These are phyloP conservation scores for Hoplias malabaricus DNA, from an alignment of 2,113 vertebrate genomes.

Conservation along the genomic window DNA sequence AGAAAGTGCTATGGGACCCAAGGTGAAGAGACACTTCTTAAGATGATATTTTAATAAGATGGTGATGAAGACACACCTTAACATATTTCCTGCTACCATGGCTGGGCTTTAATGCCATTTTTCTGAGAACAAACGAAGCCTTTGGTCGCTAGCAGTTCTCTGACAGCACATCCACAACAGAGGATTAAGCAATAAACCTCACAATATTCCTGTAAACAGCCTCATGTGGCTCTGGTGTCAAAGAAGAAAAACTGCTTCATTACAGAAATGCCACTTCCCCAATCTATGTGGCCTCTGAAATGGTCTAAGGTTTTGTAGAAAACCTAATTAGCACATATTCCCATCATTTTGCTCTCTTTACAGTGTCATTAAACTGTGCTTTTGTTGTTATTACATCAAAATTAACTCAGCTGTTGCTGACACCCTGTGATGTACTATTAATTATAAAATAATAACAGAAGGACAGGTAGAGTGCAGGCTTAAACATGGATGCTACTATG, in stretches of 20 bases:
- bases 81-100: not conserved
- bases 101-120: not conserved
- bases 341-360: not conserved
- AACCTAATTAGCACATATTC: not conserved
- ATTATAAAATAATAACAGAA: too few species aligned
- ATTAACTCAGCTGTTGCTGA: too few species aligned
- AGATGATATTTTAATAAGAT: not conserved
- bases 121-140: not conserved
- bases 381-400: not conserved
- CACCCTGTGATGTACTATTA: too few species aligned
- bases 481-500: too few species aligned
- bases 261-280: not conserved
- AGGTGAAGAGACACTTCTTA: not conserved
- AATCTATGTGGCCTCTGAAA: not conserved
- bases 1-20: not conserved
- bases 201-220: not conserved
- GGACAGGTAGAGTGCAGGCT: too few species aligned
- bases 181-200: slow-evolving; percentile 1
- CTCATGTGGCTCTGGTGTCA: not conserved
- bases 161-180: not conserved
- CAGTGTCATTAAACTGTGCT: not conserved
- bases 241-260: not conserved
- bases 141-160: not conserved
- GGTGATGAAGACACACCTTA: not conserved
- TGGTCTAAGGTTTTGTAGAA: not conserved